Base-by-base conservation (phyloP, 2,797 vertebrate genomes). In the Myotis vivesi region DNA sequence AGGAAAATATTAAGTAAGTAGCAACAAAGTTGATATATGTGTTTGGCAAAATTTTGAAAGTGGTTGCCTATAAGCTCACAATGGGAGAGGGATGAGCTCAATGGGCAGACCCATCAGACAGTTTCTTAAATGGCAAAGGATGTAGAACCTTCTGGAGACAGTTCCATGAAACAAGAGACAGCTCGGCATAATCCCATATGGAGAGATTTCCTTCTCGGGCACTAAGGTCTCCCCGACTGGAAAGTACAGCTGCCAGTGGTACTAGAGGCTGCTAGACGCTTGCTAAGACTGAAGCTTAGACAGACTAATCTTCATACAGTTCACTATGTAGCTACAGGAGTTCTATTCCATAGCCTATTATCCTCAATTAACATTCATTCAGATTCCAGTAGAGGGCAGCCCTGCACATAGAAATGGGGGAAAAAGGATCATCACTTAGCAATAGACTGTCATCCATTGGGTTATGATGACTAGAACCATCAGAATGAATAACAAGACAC, bases 341-440 rank as follows among this genome's bases (percentile, higher is more conserved):
- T 33, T 49, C 12, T 25, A 8, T 46, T n/a, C 44, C 25, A 51
- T 53, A 76, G 33, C 51, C 41, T 22, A 16, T 15, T n/a, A 44
- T 19, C 55, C 19, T 82, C 23, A 72, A 55, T 23, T 53, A 64
- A 33, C 33, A 62, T 69, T 51, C 51, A 80, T 12, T n/a, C 53
- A 23, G 23, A 5, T 22, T 46, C 92, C 96, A 92, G 55, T 68
- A 97, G 96, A 89, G 87, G 91, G 84, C 94, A 91, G 57, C n/a
- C 55, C n/a, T 77, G 76, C 17, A 16, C 86, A 20, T 41, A 90
- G 79, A 83, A 86, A 79, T 16, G 13, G 62, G 79, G 30, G 2
- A 2, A n/a, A 79, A 41, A 46, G 5, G 13, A 46, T 44, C 38
- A 0, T 22, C 12, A 10, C 19, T 88, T 33, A 33, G 55, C 33